phyloP scores from a whole-genome alignment of 2,888 invertebrate species.

The Amblyjoppa proteus region DNA sequence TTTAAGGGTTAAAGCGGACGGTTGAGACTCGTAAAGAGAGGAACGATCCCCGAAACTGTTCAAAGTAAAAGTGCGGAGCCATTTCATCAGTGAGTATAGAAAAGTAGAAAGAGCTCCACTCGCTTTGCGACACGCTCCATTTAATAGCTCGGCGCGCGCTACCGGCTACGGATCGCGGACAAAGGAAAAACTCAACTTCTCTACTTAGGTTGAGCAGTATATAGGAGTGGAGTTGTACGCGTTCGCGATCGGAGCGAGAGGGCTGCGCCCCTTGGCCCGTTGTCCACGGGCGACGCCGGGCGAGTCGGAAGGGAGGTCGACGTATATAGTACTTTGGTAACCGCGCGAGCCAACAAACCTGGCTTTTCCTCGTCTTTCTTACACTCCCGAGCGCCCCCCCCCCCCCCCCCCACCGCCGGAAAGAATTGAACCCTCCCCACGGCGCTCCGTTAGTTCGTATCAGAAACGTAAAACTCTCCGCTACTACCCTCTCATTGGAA shows the following conservation, averaged over 20 bases:
- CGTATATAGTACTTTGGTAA: constrained; percentile 31
- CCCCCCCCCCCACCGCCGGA: constrained; percentile 42
- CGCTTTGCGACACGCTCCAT: constrained; percentile 22
- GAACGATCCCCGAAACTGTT: constrained; percentile 67
- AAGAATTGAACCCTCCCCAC: constrained; percentile 55
- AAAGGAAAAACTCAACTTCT: constrained; percentile 73
- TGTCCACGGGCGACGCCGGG: constrained; percentile 2
- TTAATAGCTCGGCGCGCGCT: constrained; percentile 63
- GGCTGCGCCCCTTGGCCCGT: constrained; percentile 15
- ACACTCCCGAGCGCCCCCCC: constrained; percentile 20
- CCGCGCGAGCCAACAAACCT: constrained; percentile 58
- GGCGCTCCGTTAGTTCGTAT: constrained; percentile 49
- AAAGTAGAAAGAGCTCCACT: constrained; percentile 53
- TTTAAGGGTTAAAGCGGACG: constrained; percentile 34
- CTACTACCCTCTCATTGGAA: constrained; percentile 66
- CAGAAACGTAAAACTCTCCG: constrained; percentile 29
- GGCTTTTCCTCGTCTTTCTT: constrained; percentile 31
- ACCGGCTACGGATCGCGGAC: constrained; percentile 67
- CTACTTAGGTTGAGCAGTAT: constrained; percentile 62
- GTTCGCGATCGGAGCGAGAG: constrained; percentile 39
- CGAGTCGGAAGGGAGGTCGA: constrained; percentile 8
- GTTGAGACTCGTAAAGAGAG: constrained; percentile 63
- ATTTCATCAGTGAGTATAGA: constrained; percentile 72
- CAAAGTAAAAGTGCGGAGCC: constrained; percentile 70
- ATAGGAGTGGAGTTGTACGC: constrained; percentile 21